Base-by-base conservation (phyloP, 2,888 invertebrate species). In the Strigamia transsilvanica region DNA sequence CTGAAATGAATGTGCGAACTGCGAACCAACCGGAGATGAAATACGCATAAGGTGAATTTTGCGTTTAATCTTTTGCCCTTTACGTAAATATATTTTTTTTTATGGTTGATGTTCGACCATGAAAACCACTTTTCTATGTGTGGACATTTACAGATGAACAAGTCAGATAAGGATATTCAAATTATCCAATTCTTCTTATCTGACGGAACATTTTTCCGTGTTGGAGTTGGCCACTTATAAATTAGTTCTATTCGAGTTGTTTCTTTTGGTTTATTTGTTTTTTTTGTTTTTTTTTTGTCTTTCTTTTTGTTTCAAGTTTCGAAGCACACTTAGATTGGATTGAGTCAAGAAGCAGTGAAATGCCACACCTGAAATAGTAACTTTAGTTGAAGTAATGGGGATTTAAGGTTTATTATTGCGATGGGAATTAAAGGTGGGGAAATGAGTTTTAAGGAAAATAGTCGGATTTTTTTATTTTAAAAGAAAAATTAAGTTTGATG, bases 81-180 rank as follows among this genome's bases (percentile, higher is more conserved):
- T 77, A n/a, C 78, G 78, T 77, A 77, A 56, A 56, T 32, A 73
- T 27, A n/a, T 15, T 73, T 73, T 73, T 32, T 73, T 32, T 27
- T 73, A 3, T 18, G 56, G 56, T 56, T 56, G 56, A 56, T 21
- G 18, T 56, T 56, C 18, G 56, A 56, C 56, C 56, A 56, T 56
- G 56, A 27, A 73, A 73, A 73, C 73, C 73, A 73, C 73, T 73
- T 32, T 73, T 73, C 73, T 73, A 27, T 73, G 32, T 32, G 27
- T 27, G 73, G 73, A 73, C 73, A 32, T 27, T 73, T 32, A 15
- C 10, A 27, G 73, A 73, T 73, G 73, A 73, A 73, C 73, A 73
- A 32, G 73, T 73, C 73, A 73, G 73, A 73, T 73, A 73, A 73
- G 32, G 32, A 73, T 73, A 73, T 73, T 73, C 73, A 73, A 73